phyloP scores from a whole-genome alignment of 2,797 vertebrate species.

The Menidia menidia region DNA sequence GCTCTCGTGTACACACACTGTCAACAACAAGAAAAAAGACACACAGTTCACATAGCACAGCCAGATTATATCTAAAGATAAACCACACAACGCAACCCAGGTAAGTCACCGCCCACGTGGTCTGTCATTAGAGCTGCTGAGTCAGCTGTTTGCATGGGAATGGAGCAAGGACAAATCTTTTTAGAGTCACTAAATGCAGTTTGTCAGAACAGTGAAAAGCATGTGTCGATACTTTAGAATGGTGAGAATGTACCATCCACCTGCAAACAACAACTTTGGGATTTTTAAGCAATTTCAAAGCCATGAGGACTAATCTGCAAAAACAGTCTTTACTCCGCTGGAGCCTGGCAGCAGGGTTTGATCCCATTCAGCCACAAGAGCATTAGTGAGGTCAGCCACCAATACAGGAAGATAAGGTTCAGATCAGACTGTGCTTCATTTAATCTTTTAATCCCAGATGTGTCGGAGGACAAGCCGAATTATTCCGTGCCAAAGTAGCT shows the following conservation, averaged over 20 bases:
- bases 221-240: not conserved
- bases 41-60: slow-evolving; percentile 11
- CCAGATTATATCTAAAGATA: slow-evolving; percentile 66
- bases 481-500: not conserved
- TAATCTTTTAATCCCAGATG: slow-evolving; percentile 30
- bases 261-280: not conserved
- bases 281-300: slow-evolving; percentile 25
- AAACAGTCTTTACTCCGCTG: slow-evolving; percentile 3
- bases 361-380: slow-evolving; percentile 21
- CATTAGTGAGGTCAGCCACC: slow-evolving; percentile 27
- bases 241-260: not conserved
- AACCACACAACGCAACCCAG: slow-evolving; percentile 4
- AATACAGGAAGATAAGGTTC: not conserved
- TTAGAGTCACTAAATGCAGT: not conserved
- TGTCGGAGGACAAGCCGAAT: not conserved
- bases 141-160: slow-evolving; percentile 21
- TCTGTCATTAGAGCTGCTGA: slow-evolving; percentile 19
- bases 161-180: not conserved
- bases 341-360: slow-evolving; percentile 18
- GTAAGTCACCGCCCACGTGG: not conserved
- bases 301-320: slow-evolving; percentile 16
- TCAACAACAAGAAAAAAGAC: slow-evolving; percentile 15
- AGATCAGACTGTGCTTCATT: slow-evolving; percentile 9
- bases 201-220: not conserved
- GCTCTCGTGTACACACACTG: not conserved